Conservation (phyloP, 2,797 vertebrate species). For the Myotis myotis region DNA sequence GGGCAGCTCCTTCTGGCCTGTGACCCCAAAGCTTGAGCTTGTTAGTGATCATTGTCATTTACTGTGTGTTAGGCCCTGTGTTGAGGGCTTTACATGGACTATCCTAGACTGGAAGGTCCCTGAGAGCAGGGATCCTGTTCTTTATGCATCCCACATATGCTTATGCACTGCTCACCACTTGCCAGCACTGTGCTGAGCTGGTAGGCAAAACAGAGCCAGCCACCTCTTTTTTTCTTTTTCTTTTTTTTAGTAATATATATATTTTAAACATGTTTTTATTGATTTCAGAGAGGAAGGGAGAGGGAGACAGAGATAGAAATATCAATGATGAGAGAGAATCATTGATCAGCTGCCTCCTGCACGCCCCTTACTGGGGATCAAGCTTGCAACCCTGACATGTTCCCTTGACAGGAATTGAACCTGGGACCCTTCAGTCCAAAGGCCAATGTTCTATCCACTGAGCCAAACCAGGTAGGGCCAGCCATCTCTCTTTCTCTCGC, state of each 20-base stretch:
- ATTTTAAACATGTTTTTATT: too few species aligned
- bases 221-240: accelerated
- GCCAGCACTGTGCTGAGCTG: background rate
- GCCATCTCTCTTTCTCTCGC: background rate
- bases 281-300: too few species aligned
- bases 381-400: too few species aligned
- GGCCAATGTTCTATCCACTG: too few species aligned
- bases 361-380: too few species aligned
- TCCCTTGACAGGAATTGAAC: too few species aligned
- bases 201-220: background rate
- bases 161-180: background rate
- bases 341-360: too few species aligned
- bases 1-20: background rate
- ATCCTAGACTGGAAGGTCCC: too few species aligned
- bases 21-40: too few species aligned
- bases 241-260: background rate
- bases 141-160: background rate
- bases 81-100: background rate
- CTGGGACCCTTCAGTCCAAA: too few species aligned
- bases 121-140: background rate
- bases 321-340: too few species aligned
- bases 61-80: background rate
- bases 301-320: too few species aligned
- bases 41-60: background rate
- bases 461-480: background rate